Percentiles rank a stretch among this genome's conserved stretches.
Evolutionary conservation across 2,113 vertebrate species (phyloP).

Genomic region (Pogona vitticeps): DNA sequence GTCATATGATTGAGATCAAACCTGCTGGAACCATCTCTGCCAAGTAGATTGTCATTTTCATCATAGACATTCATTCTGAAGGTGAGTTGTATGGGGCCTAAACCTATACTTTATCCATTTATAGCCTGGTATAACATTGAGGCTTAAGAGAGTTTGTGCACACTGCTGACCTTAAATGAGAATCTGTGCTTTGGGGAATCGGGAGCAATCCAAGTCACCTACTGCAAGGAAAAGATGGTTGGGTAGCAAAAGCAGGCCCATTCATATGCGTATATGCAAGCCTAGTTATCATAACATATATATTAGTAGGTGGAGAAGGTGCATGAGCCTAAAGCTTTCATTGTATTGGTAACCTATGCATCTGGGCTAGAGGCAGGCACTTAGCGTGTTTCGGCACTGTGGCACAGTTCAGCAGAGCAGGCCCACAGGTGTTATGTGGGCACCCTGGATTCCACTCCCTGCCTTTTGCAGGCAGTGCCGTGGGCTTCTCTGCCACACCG

Average conservation of each 20-base stretch:
- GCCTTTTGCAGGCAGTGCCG: too few species aligned
- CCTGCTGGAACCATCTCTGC: background rate
- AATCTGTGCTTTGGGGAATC: background rate
- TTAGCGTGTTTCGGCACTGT: too few species aligned
- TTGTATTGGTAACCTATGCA: background rate
- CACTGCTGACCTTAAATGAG: background rate
- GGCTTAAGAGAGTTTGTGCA: background rate
- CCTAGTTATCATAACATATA: background rate
- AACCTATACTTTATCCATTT: background rate
- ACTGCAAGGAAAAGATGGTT: background rate
- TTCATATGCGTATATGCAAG: background rate
- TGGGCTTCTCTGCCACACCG: too few species aligned
- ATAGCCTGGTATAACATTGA: background rate
- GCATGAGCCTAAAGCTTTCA: background rate
- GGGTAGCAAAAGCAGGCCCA: background rate
- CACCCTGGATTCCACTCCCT: too few species aligned
- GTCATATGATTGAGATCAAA: background rate
- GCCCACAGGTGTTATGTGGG: too few species aligned
- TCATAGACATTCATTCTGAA: background rate
- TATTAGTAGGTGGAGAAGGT: background rate
- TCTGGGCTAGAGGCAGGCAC: background rate
- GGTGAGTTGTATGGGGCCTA: background rate
- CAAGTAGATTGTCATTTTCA: background rate
- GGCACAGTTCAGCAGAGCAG: too few species aligned
- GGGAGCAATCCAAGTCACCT: background rate